A percentile compares a stretch with the other conserved stretches of the same genome.
These are phyloP conservation scores for Chrysolina haemoptera DNA, from an alignment of 2,888 invertebrate species.

Conservation along the genomic window DNA sequence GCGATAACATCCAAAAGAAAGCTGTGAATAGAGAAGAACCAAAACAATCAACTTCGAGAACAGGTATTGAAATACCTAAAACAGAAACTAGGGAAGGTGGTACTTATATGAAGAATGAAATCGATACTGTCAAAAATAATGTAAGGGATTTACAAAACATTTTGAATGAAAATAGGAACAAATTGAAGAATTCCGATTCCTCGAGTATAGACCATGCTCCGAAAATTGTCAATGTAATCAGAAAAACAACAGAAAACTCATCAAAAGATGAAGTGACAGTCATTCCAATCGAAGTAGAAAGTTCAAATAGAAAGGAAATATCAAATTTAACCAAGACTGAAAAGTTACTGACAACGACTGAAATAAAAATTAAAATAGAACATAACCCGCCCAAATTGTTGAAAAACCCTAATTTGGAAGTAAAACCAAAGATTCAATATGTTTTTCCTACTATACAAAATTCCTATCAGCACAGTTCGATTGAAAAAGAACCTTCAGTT, in stretches of 20 bases:
- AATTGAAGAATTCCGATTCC: slow-evolving; percentile 32
- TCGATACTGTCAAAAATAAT: slow-evolving; percentile 5
- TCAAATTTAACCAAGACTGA: neutral
- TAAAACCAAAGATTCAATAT: slow-evolving; percentile 44
- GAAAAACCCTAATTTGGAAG: slow-evolving; percentile 35
- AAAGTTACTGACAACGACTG: neutral
- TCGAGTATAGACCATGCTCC: slow-evolving; percentile 50
- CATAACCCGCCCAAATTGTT: neutral
- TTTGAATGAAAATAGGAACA: slow-evolving; percentile 33
- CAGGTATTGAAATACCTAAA: slow-evolving; percentile 1
- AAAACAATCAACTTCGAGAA: slow-evolving; percentile 44
- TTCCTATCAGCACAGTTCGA: slow-evolving; percentile 39
- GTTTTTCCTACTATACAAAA: slow-evolving; percentile 46
- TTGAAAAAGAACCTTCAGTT: neutral
- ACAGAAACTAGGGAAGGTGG: slow-evolving; percentile 17
- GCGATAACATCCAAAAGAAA: neutral
- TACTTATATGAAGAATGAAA: slow-evolving; percentile 15
- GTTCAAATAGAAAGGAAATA: neutral
- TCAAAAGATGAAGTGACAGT: slow-evolving; percentile 19
- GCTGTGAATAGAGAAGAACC: neutral
- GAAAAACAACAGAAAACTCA: slow-evolving; percentile 54
- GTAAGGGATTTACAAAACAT: slow-evolving; percentile 20
- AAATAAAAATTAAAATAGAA: slow-evolving; percentile 23
- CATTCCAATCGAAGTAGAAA: slow-evolving; percentile 27
- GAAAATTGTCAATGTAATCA: slow-evolving; percentile 61